These are phyloP conservation scores for Luehdorfia chinensis DNA, from an alignment of 1,140 invertebrate species.

Conservation along the genomic window DNA sequence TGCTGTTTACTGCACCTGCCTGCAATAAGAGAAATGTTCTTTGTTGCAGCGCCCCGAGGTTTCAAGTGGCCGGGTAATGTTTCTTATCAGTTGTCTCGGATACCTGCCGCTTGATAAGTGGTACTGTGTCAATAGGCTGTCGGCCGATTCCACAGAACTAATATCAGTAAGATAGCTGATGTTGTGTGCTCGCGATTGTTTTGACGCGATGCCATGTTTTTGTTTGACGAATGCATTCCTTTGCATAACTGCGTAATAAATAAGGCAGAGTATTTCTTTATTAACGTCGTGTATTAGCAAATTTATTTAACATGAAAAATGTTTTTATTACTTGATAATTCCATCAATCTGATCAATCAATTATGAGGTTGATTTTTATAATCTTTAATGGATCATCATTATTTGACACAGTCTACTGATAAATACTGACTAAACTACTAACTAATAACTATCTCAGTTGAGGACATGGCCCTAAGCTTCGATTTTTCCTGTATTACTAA, in stretches of 20 bases:
- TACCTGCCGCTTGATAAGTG: constrained; percentile 26
- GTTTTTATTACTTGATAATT: too few relatives aligned
- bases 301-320: too few relatives aligned
- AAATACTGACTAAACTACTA: too few relatives aligned
- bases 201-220: constrained; percentile 9
- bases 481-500: too few relatives aligned
- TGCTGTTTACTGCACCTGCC: constrained; percentile 3
- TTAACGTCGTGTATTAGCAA: neutral
- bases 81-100: constrained; percentile 29
- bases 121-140: constrained; percentile 36
- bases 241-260: constrained; percentile 8
- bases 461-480: too few relatives aligned
- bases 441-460: too few relatives aligned
- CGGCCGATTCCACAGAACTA: constrained; percentile 34
- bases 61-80: constrained; percentile 7
- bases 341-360: too few relatives aligned
- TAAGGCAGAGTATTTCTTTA: constrained; percentile 4
- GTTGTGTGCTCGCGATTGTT: neutral
- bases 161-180: constrained; percentile 32
- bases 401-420: too few relatives aligned
- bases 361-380: too few relatives aligned
- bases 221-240: constrained; percentile 28
- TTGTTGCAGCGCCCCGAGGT: constrained; percentile 16
- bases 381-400: too few relatives aligned
- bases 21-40: constrained; percentile 12